phyloP scores from a whole-genome alignment of 1,140 invertebrate species.

The Euura lappo region DNA sequence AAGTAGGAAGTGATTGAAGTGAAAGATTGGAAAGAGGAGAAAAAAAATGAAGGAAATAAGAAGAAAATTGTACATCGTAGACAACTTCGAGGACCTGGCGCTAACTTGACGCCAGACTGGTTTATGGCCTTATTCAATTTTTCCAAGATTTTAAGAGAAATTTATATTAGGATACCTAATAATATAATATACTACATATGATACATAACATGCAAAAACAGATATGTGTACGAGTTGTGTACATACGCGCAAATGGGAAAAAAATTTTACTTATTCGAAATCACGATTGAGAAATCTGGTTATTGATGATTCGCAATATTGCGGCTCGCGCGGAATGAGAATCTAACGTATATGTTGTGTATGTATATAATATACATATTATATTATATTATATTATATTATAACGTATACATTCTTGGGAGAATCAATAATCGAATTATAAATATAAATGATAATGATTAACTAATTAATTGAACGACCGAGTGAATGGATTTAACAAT shows the following conservation, averaged over 20 bases:
- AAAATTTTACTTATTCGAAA: not conserved
- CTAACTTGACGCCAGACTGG: constrained; percentile 57
- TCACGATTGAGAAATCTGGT: constrained; percentile 39
- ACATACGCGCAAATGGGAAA: not conserved
- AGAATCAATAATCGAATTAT: constrained; percentile 23
- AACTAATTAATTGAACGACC: constrained; percentile 22
- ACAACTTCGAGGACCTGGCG: constrained; percentile 48
- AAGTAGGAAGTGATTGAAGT: too few species aligned
- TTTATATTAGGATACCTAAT: constrained; percentile 60
- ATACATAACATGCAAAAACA: constrained; percentile 41
- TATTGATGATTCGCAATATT: constrained; percentile 49
- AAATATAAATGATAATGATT: constrained; percentile 14
- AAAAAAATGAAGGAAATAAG: constrained; percentile 25
- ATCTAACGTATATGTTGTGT: not conserved
- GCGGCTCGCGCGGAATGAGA: constrained; percentile 49
- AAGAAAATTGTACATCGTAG: constrained; percentile 39
- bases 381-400: not conserved
- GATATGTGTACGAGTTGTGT: constrained; percentile 51
- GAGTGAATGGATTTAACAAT: constrained; percentile 31
- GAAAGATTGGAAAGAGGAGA: not conserved
- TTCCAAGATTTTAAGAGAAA: constrained; percentile 56
- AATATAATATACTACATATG: constrained; percentile 15
- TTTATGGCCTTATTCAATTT: constrained; percentile 63
- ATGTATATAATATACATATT: not conserved
- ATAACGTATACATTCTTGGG: not conserved